These are phyloP conservation scores for Silurus meridionalis DNA, from an alignment of 2,113 vertebrate genomes.

Conservation along the genomic window DNA sequence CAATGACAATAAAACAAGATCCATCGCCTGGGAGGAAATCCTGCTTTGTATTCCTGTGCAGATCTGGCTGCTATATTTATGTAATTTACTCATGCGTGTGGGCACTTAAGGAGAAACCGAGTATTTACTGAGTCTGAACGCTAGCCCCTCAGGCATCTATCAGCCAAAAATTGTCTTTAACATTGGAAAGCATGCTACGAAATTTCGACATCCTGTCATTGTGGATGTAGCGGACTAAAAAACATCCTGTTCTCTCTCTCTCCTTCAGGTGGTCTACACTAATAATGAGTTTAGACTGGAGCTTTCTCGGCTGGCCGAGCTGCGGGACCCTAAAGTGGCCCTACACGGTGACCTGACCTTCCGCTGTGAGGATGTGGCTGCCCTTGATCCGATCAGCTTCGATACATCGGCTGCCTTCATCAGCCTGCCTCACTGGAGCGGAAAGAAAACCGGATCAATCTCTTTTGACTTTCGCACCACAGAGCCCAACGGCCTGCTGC, in stretches of 20 bases:
- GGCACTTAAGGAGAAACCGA: conserved; percentile 46
- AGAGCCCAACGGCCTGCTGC: conserved; percentile 83
- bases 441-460: conserved; percentile 85
- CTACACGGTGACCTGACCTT: conserved; percentile 88
- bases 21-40: conserved; percentile 11
- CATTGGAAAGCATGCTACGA: conserved; percentile 27
- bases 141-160: conserved; percentile 31
- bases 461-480: conserved; percentile 93
- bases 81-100: conserved; percentile 47
- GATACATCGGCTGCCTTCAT: conserved; percentile 80
- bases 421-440: conserved; percentile 82
- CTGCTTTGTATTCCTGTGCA: conserved; percentile 24
- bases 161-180: conserved; percentile 40
- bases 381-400: conserved; percentile 88
- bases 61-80: conserved; percentile 36
- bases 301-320: conserved; percentile 87
- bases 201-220: conserved; percentile 35
- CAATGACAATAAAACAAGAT: conserved; percentile 45
- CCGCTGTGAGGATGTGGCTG: conserved; percentile 86
- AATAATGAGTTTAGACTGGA: conserved; percentile 95
- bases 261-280: conserved; percentile 87
- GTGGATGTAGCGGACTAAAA: background rate
- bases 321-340: conserved; percentile 84
- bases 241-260: conserved; percentile 7
- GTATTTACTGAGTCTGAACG: conserved; percentile 49